Evolutionary conservation across 2,797 vertebrate species (phyloP), one percentile per base, ranked within the genome.

Genomic region (Rhinichthys osculus): DNA sequence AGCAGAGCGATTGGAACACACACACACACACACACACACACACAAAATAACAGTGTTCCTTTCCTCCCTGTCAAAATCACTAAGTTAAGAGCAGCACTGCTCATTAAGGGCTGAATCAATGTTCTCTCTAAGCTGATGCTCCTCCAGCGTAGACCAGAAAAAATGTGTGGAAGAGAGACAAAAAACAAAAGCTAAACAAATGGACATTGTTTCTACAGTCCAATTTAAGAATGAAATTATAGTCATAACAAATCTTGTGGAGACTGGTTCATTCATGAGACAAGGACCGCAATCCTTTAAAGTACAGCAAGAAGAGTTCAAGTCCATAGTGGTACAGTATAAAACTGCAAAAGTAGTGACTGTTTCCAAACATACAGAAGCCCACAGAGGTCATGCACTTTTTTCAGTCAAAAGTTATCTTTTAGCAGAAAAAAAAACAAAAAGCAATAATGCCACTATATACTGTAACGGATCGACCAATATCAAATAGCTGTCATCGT

Each of bases 41-140:
- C 40, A 54, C 71, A 47, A 3, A 52, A 62, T 47, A 72, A 80
- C 67, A 80, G 27, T 62, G 69, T n/a, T 71, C 79, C 76, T 57
- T 80, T 86, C 62, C 79, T 85, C 69, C 78, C 81, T 67, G 70
- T 79, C 78, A 70, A 84, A 88, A 88, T 80, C 50, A 52, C 21
- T 74, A 66, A 64, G 82, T 77, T 81, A 81, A 64, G 42, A 78
- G 57, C 57, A 78, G 78, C 77, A 77, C 44, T 23, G 40, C 67
- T 87, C 78, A 69, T 89, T 76, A 82, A n/a, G 69, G 59, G n/a
- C 38, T 74, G 76, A 83, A 66, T 42, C 40, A 1, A 83, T 64
- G 19, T 17, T 74, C 21, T 21, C 23, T 77, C 44, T 77, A 8
- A 67, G 23, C 72, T 66, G 52, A 54, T 59, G 19, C 42, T 35